Conservation (phyloP, 2,888 invertebrate species). For the Melanostoma scalare region DNA sequence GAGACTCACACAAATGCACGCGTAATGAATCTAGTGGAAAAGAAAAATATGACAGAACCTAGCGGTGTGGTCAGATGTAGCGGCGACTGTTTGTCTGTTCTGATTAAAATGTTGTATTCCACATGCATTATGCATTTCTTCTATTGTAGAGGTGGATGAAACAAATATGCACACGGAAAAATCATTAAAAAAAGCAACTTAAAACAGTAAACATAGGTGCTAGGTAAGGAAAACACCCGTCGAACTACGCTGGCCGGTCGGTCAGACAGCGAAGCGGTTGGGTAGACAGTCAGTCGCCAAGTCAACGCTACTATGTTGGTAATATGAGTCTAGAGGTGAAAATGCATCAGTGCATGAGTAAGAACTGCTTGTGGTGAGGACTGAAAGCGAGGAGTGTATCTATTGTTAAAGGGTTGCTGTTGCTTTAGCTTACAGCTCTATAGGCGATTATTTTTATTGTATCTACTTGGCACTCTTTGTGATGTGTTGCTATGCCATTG, state of each 20-base stretch:
- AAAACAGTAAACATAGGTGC: constrained; percentile 17
- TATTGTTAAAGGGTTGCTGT: constrained; percentile 48
- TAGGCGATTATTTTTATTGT: constrained; percentile 36
- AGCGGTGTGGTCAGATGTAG: constrained; percentile 19
- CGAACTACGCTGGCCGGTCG: constrained; percentile 11
- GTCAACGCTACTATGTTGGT: constrained; percentile 25
- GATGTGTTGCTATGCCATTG: constrained; percentile 51
- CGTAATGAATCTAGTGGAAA: constrained; percentile 32
- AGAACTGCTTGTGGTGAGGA: constrained; percentile 10
- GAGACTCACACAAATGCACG: constrained; percentile 47
- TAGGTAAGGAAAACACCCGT: constrained; percentile 25
- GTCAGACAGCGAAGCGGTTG: constrained; percentile 37
- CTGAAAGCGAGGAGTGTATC: neutral
- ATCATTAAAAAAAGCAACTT: constrained; percentile 18
- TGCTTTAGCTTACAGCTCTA: neutral
- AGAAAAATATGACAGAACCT: constrained; percentile 30
- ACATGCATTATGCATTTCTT: constrained; percentile 40
- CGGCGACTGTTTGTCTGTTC: constrained; percentile 64
- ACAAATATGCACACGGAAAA: constrained; percentile 15
- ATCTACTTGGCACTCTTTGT: constrained; percentile 11
- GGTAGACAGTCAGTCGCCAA: constrained; percentile 65
- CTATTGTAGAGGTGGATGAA: constrained; percentile 24
- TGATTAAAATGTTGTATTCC: constrained; percentile 43
- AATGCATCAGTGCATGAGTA: constrained; percentile 39
- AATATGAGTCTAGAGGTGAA: constrained; percentile 56